Base-by-base conservation (phyloP, 2,888 invertebrate species). In the Aleiodes testaceus region DNA sequence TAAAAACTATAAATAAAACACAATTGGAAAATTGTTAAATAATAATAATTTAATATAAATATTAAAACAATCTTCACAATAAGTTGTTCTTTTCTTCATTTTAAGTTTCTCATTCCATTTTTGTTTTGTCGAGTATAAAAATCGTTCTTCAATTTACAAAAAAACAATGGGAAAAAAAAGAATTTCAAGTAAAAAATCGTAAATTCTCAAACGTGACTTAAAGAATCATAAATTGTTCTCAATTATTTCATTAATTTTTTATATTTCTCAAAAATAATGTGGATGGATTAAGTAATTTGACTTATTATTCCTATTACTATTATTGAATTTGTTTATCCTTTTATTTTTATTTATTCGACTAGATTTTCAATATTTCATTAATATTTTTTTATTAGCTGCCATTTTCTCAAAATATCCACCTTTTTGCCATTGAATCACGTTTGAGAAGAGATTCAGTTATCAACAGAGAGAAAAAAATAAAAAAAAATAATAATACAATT, bases 1-100 rank as follows among this genome's bases (percentile, higher is more conserved):
- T 55, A 59, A 55, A 67, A 67, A 67, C 18, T 44, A 66, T 20
- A 78, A 80, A 81, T 78, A 78, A 81, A 79, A 78, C 14, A 80
- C 81, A 79, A 79, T 26, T 26, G 26, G 26, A 82, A 55, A 81
- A 79, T 66, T 77, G 76, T 81, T 78, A 82, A 82, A 82, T 79
- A 79, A 82, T 78, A 83, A 85, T 85, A 84, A 84, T 83, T 84
- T 84, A 85, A 82, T 82, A 85, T 81, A 84, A 84, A 86, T 83
- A 84, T 84, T 79, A 82, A 83, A 79, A 77, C 78, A 84, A 82
- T 79, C 59, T 16, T 18, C 20, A 26, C 36, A 42, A 59, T 59
- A 16, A 42, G 45, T 79, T 79, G 79, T 79, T 79, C 75, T 42
- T 30, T 52, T 20, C 11, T 16, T 53, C 26, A 26, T 26, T 26